A percentile compares a stretch with the other conserved stretches of the same genome.
Conservation (phyloP, 2,888 invertebrate genomes). For the Watsonalla binaria region DNA sequence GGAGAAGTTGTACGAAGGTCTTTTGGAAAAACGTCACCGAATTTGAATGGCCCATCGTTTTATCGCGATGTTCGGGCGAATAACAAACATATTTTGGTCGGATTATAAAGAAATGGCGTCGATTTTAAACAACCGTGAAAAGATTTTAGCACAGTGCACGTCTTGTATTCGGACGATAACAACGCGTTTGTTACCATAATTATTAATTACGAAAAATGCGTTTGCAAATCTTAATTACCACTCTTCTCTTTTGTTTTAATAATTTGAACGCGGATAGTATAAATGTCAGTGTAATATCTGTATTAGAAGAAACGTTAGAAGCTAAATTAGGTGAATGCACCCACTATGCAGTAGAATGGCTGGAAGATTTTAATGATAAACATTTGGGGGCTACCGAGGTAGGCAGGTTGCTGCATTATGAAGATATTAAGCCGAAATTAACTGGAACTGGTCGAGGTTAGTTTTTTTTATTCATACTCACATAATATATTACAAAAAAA, state of each 20-base stretch:
- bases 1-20: no score
- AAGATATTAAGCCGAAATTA: conserved; percentile 47
- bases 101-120: background rate
- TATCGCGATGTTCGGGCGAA: background rate
- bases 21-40: no score
- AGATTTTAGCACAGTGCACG: background rate
- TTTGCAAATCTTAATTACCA: conserved; percentile 16
- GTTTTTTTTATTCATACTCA: conserved; percentile 16
- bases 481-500: background rate
- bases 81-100: background rate
- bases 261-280: conserved; percentile 8
- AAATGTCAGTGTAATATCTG: conserved; percentile 15
- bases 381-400: conserved; percentile 46
- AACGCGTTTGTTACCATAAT: background rate
- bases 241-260: conserved; percentile 17
- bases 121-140: background rate
- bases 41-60: background rate
- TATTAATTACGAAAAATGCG: conserved; percentile 24
- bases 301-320: conserved; percentile 38
- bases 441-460: conserved; percentile 30
- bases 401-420: conserved; percentile 48
- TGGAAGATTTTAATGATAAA: conserved; percentile 55
- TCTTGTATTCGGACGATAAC: background rate
- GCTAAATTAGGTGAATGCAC: conserved; percentile 35
- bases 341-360: conserved; percentile 26